Evolutionary conservation across 2,888 invertebrate species (phyloP).

Genomic region (Chloroclysta siterata): DNA sequence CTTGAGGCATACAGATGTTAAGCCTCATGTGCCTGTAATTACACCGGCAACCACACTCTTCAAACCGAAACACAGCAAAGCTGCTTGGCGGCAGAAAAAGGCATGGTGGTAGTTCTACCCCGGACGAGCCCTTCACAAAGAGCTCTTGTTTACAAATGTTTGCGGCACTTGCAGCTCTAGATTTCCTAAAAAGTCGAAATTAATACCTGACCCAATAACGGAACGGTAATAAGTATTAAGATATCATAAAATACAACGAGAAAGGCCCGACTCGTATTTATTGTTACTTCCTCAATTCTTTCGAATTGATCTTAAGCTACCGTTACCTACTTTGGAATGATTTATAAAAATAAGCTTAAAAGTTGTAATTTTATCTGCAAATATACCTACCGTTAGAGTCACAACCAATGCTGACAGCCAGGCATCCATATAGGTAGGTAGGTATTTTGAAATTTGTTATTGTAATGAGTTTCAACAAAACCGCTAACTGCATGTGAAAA

Average conservation of each 20-base stretch:
- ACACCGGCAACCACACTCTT: too few relatives aligned
- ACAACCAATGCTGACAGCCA: not conserved
- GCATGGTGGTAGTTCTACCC: too few relatives aligned
- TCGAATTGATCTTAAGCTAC: not conserved
- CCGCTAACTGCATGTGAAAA: conserved; percentile 64
- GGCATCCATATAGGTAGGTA: conserved; percentile 1
- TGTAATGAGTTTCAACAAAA: conserved; percentile 58
- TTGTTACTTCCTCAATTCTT: conserved; percentile 3
- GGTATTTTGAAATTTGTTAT: conserved; percentile 52
- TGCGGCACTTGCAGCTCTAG: too few relatives aligned
- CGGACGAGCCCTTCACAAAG: too few relatives aligned
- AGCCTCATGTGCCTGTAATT: too few relatives aligned
- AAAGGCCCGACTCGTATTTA: conserved; percentile 12
- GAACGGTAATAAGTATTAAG: not conserved
- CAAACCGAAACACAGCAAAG: too few relatives aligned
- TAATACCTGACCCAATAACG: not conserved
- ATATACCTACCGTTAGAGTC: conserved; percentile 9
- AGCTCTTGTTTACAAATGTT: too few relatives aligned
- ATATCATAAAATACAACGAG: conserved; percentile 8
- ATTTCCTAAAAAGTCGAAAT: not conserved
- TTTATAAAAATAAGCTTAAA: conserved; percentile 14
- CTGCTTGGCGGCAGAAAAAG: too few relatives aligned
- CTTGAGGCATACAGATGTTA: too few relatives aligned
- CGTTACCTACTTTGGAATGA: conserved; percentile 8
- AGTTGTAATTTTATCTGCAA: conserved; percentile 6